These are phyloP conservation scores for Limnothrissa miodon DNA, from an alignment of 2,113 vertebrate genomes.

Conservation along the genomic window DNA sequence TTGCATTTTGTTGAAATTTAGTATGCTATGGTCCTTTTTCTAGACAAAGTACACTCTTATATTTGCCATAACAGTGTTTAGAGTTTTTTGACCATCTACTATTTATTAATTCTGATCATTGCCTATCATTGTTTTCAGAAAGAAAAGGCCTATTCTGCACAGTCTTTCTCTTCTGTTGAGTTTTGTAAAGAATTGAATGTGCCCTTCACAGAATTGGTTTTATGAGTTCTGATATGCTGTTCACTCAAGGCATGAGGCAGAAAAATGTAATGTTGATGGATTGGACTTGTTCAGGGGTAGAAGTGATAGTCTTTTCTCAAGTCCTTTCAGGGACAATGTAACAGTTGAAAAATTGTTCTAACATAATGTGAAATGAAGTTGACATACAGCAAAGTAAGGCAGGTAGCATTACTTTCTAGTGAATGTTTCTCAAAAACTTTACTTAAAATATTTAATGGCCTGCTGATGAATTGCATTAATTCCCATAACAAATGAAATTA, in stretches of 20 bases:
- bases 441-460: not conserved
- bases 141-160: constrained; percentile 10
- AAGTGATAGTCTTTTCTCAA: constrained; percentile 38
- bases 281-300: constrained; percentile 23
- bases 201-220: constrained; percentile 22
- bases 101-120: not conserved
- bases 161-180: not conserved
- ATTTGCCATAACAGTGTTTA: too few relatives aligned
- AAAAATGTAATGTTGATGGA: constrained; percentile 46
- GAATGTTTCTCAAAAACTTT: constrained; percentile 16
- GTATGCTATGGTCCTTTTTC: not conserved
- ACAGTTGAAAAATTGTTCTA: constrained; percentile 53
- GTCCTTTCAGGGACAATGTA: constrained; percentile 43
- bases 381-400: constrained; percentile 49
- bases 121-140: not conserved
- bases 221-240: not conserved
- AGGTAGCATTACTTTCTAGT: constrained; percentile 48
- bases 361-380: constrained; percentile 43
- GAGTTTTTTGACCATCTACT: not conserved
- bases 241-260: constrained; percentile 22
- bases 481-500: not conserved
- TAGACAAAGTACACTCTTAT: too few relatives aligned
- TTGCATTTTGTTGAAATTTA: not conserved
- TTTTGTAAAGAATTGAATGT: constrained; percentile 21
- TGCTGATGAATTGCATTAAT: not conserved